A percentile compares a stretch with the other conserved stretches of the same genome.
phyloP scores from a whole-genome alignment of 2,113 vertebrate genomes.

The Pyxicephalus adspersus region DNA sequence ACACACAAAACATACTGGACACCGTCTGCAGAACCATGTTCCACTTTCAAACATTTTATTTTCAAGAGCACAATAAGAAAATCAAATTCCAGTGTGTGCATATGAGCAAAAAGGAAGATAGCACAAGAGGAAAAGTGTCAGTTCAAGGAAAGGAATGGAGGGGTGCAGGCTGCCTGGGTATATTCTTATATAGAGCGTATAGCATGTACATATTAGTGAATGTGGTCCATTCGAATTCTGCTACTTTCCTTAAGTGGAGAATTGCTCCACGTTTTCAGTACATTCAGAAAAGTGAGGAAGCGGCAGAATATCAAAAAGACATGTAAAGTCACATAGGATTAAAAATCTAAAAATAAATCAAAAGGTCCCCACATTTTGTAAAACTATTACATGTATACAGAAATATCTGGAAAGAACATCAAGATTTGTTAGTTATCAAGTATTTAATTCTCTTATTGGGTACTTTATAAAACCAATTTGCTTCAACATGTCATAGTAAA shows the following conservation, averaged over 20 bases:
- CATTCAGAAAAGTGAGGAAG: neutral
- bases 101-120: conserved; percentile 61
- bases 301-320: neutral
- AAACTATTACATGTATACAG: too few relatives aligned
- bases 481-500: too few relatives aligned
- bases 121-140: conserved; percentile 10
- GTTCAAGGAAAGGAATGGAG: neutral
- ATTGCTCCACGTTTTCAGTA: neutral
- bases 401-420: too few relatives aligned
- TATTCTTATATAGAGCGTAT: conserved; percentile 59
- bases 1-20: neutral
- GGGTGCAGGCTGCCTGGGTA: neutral
- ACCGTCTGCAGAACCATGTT: conserved; percentile 72
- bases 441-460: too few relatives aligned
- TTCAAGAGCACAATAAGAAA: conserved; percentile 84
- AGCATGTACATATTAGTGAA: neutral
- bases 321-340: too few relatives aligned
- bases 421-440: too few relatives aligned
- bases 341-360: too few relatives aligned
- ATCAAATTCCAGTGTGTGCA: conserved; percentile 72
- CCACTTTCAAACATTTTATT: conserved; percentile 84
- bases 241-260: neutral
- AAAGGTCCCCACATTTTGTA: too few relatives aligned
- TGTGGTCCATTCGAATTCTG: neutral
- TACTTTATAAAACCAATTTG: too few relatives aligned